These are phyloP conservation scores for Callinectes sapidus DNA, from an alignment of 2,888 invertebrate species.

Conservation along the genomic window DNA sequence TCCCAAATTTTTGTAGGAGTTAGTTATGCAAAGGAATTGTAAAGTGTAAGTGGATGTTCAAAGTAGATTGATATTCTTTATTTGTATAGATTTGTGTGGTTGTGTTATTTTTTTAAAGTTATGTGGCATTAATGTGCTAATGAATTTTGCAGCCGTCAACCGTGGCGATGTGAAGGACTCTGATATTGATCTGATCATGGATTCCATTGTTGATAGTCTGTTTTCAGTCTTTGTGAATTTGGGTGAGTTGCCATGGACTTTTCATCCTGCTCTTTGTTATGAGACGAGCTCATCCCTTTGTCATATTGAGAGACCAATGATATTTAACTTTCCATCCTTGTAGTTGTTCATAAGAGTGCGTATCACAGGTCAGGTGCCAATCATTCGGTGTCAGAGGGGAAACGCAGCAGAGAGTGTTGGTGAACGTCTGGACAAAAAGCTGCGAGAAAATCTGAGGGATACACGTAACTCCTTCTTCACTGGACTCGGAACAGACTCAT, in stretches of 20 bases:
- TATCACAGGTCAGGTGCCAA: conserved; percentile 86
- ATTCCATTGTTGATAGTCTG: conserved; percentile 94
- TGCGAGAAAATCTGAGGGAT: conserved; percentile 97
- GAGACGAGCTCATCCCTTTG: background rate
- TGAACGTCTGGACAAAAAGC: conserved; percentile 95
- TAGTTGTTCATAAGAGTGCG: background rate
- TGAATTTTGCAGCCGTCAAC: conserved; percentile 85
- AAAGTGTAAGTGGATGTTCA: background rate
- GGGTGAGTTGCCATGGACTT: conserved; percentile 80
- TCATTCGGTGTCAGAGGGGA: conserved; percentile 92
- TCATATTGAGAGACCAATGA: background rate
- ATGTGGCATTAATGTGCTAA: background rate
- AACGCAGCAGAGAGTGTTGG: conserved; percentile 99
- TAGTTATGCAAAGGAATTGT: background rate
- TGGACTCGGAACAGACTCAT: conserved; percentile 81
- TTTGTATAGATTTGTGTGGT: background rate
- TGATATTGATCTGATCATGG: conserved; percentile 96
- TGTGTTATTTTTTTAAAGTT: background rate
- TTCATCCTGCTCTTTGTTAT: background rate
- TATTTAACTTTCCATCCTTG: background rate
- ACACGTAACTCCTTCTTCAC: conserved; percentile 96
- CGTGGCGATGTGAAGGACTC: conserved; percentile 94
- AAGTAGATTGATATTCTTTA: background rate
- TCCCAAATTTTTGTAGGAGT: background rate
- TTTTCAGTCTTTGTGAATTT: conserved; percentile 98